These are phyloP conservation scores for Drosophila gaucha DNA, from an alignment of 2,888 invertebrate species.

Conservation along the genomic window DNA sequence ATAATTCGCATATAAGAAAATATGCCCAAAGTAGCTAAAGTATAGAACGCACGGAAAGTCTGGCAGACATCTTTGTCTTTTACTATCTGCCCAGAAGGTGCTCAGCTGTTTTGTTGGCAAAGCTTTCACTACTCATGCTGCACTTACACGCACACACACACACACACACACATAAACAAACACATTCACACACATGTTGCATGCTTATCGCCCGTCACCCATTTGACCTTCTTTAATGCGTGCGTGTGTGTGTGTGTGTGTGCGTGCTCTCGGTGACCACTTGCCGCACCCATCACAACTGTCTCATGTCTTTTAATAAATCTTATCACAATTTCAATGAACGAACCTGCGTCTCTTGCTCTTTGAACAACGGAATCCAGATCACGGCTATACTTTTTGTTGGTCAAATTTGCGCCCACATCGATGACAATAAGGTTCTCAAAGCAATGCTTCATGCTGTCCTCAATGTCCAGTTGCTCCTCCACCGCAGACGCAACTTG, in stretches of 20 bases:
- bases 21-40: too few species aligned
- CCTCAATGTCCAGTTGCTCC: slow-evolving; percentile 68
- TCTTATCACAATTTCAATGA: slow-evolving; percentile 41
- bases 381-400: slow-evolving; percentile 96
- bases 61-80: too few species aligned
- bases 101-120: neutral
- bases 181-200: slow-evolving; percentile 37
- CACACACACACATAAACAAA: slow-evolving; percentile 20
- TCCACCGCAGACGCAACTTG: slow-evolving; percentile 51
- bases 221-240: slow-evolving; percentile 55
- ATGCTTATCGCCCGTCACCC: slow-evolving; percentile 49
- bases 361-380: slow-evolving; percentile 95
- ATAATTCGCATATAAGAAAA: too few species aligned
- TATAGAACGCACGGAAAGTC: neutral
- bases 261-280: slow-evolving; percentile 30
- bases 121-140: slow-evolving; percentile 1
- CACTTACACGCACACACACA: slow-evolving; percentile 19
- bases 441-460: slow-evolving; percentile 91
- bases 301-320: slow-evolving; percentile 50
- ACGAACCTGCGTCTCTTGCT: slow-evolving; percentile 94
- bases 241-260: slow-evolving; percentile 14
- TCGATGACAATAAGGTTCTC: slow-evolving; percentile 97
- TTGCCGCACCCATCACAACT: slow-evolving; percentile 64
- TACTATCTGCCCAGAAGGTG: neutral
- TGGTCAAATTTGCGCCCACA: slow-evolving; percentile 96